phyloP scores from a whole-genome alignment of 2,888 invertebrate genomes.

The Eupeodes latifasciatus region DNA sequence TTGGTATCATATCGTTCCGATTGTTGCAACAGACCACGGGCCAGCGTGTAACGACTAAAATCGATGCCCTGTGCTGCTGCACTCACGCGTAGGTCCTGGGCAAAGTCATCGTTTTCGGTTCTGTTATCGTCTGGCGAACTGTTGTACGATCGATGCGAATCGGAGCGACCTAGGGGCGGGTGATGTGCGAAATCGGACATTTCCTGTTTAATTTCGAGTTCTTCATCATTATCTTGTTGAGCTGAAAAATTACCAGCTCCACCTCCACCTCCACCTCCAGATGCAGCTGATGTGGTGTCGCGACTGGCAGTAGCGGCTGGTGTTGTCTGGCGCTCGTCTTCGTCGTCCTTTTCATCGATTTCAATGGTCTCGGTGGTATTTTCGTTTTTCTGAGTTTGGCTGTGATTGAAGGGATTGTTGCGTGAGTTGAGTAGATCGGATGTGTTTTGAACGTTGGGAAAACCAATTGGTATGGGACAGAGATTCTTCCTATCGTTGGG shows the following conservation, averaged over 20 bases:
- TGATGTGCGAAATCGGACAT: slow-evolving; percentile 82
- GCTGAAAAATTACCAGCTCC: slow-evolving; percentile 36
- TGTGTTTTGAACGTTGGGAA: slow-evolving; percentile 61
- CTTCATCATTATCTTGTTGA: slow-evolving; percentile 78
- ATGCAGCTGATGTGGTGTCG: slow-evolving; percentile 48
- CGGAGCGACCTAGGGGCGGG: slow-evolving; percentile 80
- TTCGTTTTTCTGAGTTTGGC: slow-evolving; percentile 55
- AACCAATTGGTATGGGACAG: slow-evolving; percentile 80
- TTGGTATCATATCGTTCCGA: slow-evolving; percentile 78
- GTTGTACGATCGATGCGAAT: slow-evolving; percentile 82
- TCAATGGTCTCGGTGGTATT: slow-evolving; percentile 56
- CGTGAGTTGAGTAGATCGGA: slow-evolving; percentile 51
- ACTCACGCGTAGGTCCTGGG: slow-evolving; percentile 82
- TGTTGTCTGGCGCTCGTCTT: slow-evolving; percentile 75
- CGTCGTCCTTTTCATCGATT: slow-evolving; percentile 68
- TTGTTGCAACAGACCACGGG: slow-evolving; percentile 78
- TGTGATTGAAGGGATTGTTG: slow-evolving; percentile 56
- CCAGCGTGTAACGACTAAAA: slow-evolving; percentile 81
- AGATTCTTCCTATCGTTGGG: slow-evolving; percentile 79
- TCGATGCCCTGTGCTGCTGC: slow-evolving; percentile 79
- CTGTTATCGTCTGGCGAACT: slow-evolving; percentile 82
- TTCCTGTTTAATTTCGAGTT: slow-evolving; percentile 82
- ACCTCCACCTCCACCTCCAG: neutral
- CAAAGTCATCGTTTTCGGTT: slow-evolving; percentile 80
- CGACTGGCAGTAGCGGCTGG: slow-evolving; percentile 78